Evolutionary conservation across 2,888 invertebrate genomes (phyloP).

Genomic region (Drosophila melanosoma): DNA sequence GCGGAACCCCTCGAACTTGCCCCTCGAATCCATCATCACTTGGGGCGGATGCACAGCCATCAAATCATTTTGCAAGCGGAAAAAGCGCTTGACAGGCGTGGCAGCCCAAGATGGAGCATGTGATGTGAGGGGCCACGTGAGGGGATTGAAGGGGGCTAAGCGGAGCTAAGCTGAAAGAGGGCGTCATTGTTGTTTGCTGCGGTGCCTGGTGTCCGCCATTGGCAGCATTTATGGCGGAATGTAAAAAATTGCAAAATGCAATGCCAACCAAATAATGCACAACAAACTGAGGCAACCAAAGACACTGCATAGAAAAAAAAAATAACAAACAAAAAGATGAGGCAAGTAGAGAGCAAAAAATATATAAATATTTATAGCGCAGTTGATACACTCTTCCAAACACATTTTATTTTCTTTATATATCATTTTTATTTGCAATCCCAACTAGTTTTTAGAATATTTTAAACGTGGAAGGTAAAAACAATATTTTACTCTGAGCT

Average conservation of each 20-base stretch:
- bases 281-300: conserved; percentile 48
- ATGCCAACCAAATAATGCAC: conserved; percentile 66
- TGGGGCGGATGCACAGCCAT: conserved; percentile 78
- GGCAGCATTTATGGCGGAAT: conserved; percentile 68
- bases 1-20: conserved; percentile 38
- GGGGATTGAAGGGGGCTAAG: not conserved
- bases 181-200: conserved; percentile 53
- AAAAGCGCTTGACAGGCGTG: conserved; percentile 73
- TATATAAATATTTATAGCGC: not conserved
- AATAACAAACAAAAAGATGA: not conserved
- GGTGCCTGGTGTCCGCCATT: conserved; percentile 43
- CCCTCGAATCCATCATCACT: conserved; percentile 30
- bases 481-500: not conserved
- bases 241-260: conserved; percentile 70
- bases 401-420: not conserved
- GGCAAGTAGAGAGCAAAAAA: conserved; percentile 11
- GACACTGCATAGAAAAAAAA: conserved; percentile 20
- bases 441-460: not conserved
- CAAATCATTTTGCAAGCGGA: conserved; percentile 82
- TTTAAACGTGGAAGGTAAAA: not conserved
- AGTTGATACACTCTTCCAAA: not conserved
- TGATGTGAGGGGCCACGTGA: not conserved
- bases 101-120: conserved; percentile 52
- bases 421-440: not conserved
- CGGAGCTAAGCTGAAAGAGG: not conserved